phyloP scores from a whole-genome alignment of 1,140 invertebrate genomes.

The Cyphomyrmex costatus region DNA sequence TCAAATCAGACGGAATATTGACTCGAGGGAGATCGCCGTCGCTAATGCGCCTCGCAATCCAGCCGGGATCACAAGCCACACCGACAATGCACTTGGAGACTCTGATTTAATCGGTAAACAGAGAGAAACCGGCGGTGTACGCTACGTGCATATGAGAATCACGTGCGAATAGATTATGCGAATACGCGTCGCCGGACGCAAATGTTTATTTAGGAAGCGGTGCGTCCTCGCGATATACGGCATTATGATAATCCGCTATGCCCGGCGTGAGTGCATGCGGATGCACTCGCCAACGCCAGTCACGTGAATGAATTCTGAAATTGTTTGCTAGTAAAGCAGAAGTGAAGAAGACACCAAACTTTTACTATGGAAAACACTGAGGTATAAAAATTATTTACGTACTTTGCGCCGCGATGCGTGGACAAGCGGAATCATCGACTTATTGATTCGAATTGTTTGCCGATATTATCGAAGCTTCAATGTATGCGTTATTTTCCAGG shows the following conservation, averaged over 20 bases:
- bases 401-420: not conserved
- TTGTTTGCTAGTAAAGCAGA: not conserved
- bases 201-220: conserved; percentile 74
- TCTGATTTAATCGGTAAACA: conserved; percentile 72
- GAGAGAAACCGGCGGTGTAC: conserved; percentile 29
- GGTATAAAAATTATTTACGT: not conserved
- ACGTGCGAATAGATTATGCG: conserved; percentile 74
- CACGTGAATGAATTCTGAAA: conserved; percentile 58
- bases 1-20: conserved; percentile 18
- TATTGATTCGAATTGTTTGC: not conserved
- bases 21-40: conserved; percentile 10
- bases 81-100: conserved; percentile 54
- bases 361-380: not conserved
- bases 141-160: conserved; percentile 55
- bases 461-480: not conserved
- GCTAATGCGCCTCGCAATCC: conserved; percentile 39
- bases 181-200: conserved; percentile 51
- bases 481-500: not conserved
- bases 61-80: conserved; percentile 43
- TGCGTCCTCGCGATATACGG: conserved; percentile 55
- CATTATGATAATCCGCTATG: conserved; percentile 69
- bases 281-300: conserved; percentile 23
- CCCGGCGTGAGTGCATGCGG: conserved; percentile 46
- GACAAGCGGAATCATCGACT: not conserved
- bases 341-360: not conserved